A percentile compares a stretch with the other conserved stretches of the same genome.
phyloP scores from a whole-genome alignment of 2,888 invertebrate genomes.

The Ormyrus pomaceus region DNA sequence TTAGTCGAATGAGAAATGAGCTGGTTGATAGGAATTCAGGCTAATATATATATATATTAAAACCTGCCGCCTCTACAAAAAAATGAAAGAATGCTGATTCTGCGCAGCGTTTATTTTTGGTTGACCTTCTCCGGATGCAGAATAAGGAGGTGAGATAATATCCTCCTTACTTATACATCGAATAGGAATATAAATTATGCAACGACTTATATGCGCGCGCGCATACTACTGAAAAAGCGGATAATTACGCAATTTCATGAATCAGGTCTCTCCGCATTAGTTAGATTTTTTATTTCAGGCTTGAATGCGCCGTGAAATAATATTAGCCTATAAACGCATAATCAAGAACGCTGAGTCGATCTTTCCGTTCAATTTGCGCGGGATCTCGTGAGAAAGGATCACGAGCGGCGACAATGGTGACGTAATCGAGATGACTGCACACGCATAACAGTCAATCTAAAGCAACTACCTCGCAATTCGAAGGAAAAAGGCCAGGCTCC shows the following conservation, averaged over 20 bases:
- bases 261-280: background rate
- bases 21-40: no score
- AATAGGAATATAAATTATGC: background rate
- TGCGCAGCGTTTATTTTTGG: no score
- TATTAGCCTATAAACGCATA: slow-evolving; percentile 15
- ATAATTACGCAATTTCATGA: slow-evolving; percentile 18
- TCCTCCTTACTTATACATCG: no score
- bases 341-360: slow-evolving; percentile 26
- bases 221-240: no score
- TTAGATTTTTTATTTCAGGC: background rate
- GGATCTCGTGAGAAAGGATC: slow-evolving; percentile 39
- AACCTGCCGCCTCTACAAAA: no score
- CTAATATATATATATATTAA: no score
- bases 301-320: slow-evolving; percentile 4
- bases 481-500: background rate
- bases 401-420: slow-evolving; percentile 44
- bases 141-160: no score
- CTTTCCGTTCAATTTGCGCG: slow-evolving; percentile 25
- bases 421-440: slow-evolving; percentile 41
- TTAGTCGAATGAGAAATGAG: no score
- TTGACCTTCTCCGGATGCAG: no score
- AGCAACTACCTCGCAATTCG: slow-evolving; percentile 11
- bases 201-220: background rate
- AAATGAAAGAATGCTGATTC: no score
- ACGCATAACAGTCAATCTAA: slow-evolving; percentile 20